Evolutionary conservation across 2,888 invertebrate genomes (phyloP), one percentile per base, ranked within the genome.

Genomic region (Hydropsyche betteni): DNA sequence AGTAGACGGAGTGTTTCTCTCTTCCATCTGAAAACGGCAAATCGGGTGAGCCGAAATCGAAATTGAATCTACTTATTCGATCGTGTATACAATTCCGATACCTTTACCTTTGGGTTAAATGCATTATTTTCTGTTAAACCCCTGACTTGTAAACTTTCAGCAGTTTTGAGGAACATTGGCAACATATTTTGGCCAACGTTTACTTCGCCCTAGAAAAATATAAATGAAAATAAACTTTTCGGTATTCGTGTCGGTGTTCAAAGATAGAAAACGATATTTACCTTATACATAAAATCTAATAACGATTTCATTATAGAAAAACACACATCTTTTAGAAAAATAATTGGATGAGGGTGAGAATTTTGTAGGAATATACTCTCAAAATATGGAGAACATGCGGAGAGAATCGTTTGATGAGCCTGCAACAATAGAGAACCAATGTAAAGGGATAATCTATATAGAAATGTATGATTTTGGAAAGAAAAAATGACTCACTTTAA

Each of bases 341-440:
- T 95, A 84, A 96, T 95, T 78, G 95, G 95, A 88, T 95, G 95
- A 83, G 95, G 95, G 88, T 95, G 95, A 81, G 89, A 90, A 85
- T 95, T 95, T 87, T 94, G 93, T 83, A 94, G 90, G 87, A 95
- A 94, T 88, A 96, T 92, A 85, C 90, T 94, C 89, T 96, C 95
- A 87, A 96, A 96, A 88, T 96, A 96, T 80, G 96, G 95, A 88
- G 96, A 96, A 88, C 96, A 96, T 82, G 96, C 96, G 79, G 96
- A 96, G 81, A 96, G 89, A 86, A 96, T 95, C 81, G 95, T 95
- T 88, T 96, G 95, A 88, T 96, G 96, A 83, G 96, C 96, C 91
- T 92, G 87, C 81, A 91, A 44, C 10, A 10, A 44, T 44, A 44
- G 10, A 44, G 3, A 8, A 8, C 3, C 7, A 44, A 44, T 1